These are phyloP conservation scores for Lumbricus terrestris DNA, from an alignment of 2,888 invertebrate species.

Conservation along the genomic window DNA sequence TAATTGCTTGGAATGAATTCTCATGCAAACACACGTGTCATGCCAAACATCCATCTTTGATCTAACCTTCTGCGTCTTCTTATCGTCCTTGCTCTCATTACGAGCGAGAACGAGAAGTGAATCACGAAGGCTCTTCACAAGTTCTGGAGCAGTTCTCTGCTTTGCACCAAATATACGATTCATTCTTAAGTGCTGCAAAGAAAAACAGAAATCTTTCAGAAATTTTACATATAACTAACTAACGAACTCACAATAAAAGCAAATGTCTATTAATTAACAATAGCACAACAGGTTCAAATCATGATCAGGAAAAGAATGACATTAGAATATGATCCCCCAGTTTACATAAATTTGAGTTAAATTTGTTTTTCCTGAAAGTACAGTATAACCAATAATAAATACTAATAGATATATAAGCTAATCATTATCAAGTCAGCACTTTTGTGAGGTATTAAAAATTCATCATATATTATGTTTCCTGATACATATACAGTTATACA, in stretches of 20 bases:
- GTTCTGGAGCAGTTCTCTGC: constrained; percentile 88
- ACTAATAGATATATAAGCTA: too few species aligned
- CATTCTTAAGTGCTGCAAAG: not conserved
- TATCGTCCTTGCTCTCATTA: constrained; percentile 65
- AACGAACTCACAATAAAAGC: too few species aligned
- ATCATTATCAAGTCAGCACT: too few species aligned
- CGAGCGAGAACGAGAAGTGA: constrained; percentile 77
- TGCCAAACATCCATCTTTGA: not conserved
- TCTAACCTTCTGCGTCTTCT: constrained; percentile 84
- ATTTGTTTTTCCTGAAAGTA: too few species aligned
- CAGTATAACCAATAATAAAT: too few species aligned
- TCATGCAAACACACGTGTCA: not conserved
- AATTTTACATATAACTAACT: too few species aligned
- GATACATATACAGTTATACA: too few species aligned
- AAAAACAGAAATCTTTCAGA: not conserved
- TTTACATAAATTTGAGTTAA: too few species aligned
- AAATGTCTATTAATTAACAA: not conserved
- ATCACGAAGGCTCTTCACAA: constrained; percentile 87
- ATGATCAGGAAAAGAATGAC: not conserved
- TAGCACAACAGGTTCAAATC: not conserved
- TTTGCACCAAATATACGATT: constrained; percentile 29
- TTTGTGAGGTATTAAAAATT: too few species aligned
- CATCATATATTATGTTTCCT: too few species aligned
- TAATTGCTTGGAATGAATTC: not conserved
- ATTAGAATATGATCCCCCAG: too few species aligned